Base-by-base conservation (phyloP, 2,888 invertebrate species). In the Melitaea athalia region DNA sequence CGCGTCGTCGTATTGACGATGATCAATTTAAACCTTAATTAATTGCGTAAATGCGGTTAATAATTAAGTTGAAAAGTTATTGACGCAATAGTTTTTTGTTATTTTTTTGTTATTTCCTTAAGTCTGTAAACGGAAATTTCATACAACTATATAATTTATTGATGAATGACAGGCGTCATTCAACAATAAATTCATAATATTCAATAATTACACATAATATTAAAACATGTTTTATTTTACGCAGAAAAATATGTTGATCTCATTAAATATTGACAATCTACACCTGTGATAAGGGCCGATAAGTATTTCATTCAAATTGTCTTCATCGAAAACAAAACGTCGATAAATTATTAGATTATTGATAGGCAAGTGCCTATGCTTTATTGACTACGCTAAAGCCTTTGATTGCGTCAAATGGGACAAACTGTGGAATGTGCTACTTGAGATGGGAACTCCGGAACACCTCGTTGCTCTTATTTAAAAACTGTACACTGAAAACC, bases 1-100 rank as follows among this genome's bases (percentile, higher is more conserved):
- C 14, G 55, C 60, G 61, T 59, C 50, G 64, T 52, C 14, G 53
- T 55, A 52, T 64, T 15, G 24, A 11, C 45, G 31, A 59, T 43
- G 61, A 15, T 17, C 53, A 52, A 15, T 14, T 52, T 17, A 63
- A 12, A 11, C 24, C 12, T 50, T 15, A 33, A 50, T 66, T 61
- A 49, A 59, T 66, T 63, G 31, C 65, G 53, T 69, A 69, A 63
- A 33, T 63, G 63, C 63, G 62, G 65, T 66, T 49, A 63, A 11
- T 69, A 57, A 64, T 64, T 63, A 47, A 63, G 33, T 65, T 62
- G 53, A 47, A 47, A 24, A 49, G 53, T 31, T 42, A 63, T 50
- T 65, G 65, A 65, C 61, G 61, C 53, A 64, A 15, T 12, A 1
- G 50, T 49, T 68, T 50, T 64, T 60, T 53, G 47, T 55, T 11